These are phyloP conservation scores for Berghia stephanieae DNA, from an alignment of 1,140 invertebrate genomes.

Conservation along the genomic window DNA sequence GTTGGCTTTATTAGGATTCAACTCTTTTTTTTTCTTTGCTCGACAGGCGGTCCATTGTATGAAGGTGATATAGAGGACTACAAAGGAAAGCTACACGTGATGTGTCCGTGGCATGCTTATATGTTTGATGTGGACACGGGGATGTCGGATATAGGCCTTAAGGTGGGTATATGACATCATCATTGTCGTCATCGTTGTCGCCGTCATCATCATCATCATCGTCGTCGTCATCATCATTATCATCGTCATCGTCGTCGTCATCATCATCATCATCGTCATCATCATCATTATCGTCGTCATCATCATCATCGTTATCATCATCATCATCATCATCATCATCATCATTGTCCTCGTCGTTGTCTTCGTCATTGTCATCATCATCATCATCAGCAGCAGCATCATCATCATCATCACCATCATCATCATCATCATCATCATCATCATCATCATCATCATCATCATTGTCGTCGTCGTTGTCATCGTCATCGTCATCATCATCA, in stretches of 20 bases:
- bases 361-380: too few relatives aligned
- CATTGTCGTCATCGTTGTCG: background rate
- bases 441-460: constrained; percentile 11
- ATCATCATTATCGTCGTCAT: background rate
- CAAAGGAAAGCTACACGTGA: constrained; percentile 52
- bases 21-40: too few relatives aligned
- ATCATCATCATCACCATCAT: constrained; percentile 5
- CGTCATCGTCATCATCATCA: too few relatives aligned
- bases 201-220: background rate
- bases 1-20: too few relatives aligned
- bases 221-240: background rate
- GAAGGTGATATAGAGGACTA: constrained; percentile 59
- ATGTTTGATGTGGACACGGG: constrained; percentile 58
- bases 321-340: background rate
- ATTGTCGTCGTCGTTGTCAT: too few relatives aligned
- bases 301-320: background rate
- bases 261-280: background rate
- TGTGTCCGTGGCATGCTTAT: constrained; percentile 62
- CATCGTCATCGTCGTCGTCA: background rate
- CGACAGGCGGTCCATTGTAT: constrained; percentile 56
- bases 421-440: constrained; percentile 9
- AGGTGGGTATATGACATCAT: constrained; percentile 38
- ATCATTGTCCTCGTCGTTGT: constrained; percentile 19
- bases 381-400: too few relatives aligned
- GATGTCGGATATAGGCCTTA: constrained; percentile 51